phyloP scores from a whole-genome alignment of 2,113 vertebrate species.

The Mandrillus leucophaeus region DNA sequence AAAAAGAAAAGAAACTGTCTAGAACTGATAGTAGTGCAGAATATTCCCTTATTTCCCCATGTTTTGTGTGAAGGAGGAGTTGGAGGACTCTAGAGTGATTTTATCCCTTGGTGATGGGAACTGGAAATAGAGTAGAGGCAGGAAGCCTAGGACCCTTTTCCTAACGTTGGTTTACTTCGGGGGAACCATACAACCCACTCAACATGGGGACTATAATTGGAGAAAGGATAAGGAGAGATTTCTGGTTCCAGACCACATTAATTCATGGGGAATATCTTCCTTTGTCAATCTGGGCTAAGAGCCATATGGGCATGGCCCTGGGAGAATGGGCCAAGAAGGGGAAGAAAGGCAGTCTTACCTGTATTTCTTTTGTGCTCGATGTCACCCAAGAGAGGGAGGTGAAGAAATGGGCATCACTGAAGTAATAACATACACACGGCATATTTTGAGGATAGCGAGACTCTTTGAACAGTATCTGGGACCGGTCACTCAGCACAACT shows the following conservation, averaged over 20 bases:
- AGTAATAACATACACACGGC: slow-evolving; percentile 67
- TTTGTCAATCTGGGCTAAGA: neutral
- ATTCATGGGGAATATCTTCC: neutral
- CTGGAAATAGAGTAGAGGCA: neutral
- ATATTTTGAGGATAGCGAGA: slow-evolving; percentile 69
- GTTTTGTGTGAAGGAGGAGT: neutral
- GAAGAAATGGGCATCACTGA: slow-evolving; percentile 60
- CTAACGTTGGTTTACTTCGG: neutral
- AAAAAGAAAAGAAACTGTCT: neutral
- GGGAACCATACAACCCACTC: neutral
- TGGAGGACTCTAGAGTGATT: neutral
- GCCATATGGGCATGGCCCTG: neutral
- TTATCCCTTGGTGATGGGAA: neutral
- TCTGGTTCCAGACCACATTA: neutral
- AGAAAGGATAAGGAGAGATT: neutral
- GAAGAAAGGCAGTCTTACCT: slow-evolving; percentile 63
- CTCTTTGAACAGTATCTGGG: slow-evolving; percentile 73
- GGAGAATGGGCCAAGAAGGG: neutral
- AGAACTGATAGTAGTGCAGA: neutral
- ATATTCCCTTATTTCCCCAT: neutral
- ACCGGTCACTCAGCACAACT: slow-evolving; percentile 72
- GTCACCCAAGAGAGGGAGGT: slow-evolving; percentile 76
- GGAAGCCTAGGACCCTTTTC: neutral
- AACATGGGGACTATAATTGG: neutral
- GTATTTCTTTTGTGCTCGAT: slow-evolving; percentile 49